Conservation (phyloP, 1,140 invertebrate genomes). For the Probaryconus sp. region DNA sequence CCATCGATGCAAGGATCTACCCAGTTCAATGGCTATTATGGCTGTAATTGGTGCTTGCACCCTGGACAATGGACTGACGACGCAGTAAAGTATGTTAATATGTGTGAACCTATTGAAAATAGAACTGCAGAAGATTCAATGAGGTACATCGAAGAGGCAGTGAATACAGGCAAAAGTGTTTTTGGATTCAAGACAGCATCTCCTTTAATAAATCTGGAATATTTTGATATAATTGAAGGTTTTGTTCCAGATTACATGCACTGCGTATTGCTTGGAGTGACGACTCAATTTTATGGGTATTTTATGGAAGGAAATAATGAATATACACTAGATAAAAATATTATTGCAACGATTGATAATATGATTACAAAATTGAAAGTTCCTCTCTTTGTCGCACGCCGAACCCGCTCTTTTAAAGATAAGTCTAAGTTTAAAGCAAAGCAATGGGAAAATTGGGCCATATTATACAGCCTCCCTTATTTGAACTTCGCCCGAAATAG, state of each 20-base stretch:
- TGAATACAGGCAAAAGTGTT: background rate
- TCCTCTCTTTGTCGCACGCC: conserved; percentile 1
- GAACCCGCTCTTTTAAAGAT: conserved; percentile 8
- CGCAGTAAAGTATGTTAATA: too few relatives aligned
- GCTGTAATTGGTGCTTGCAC: too few relatives aligned
- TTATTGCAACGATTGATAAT: conserved; percentile 4
- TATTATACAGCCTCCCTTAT: conserved; percentile 22
- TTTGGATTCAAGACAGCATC: conserved; percentile 12
- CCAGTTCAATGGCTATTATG: conserved; percentile 20
- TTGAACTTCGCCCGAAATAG: background rate
- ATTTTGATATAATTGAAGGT: conserved; percentile 18
- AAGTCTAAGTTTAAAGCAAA: too few relatives aligned
- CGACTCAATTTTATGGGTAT: conserved; percentile 4
- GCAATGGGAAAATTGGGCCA: conserved; percentile 25
- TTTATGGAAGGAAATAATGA: too few relatives aligned
- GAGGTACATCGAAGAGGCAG: too few relatives aligned
- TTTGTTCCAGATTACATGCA: background rate
- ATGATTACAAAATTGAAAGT: conserved; percentile 16
- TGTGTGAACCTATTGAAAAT: conserved; percentile 6
- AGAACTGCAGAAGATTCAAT: conserved; percentile 5
- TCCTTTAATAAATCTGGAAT: conserved; percentile 1
- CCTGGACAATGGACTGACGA: too few relatives aligned
- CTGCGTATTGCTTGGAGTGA: conserved; percentile 3
- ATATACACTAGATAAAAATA: background rate
- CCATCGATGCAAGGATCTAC: conserved; percentile 27